These are phyloP conservation scores for Athalia circularis DNA, from an alignment of 2,888 invertebrate species.

Conservation along the genomic window DNA sequence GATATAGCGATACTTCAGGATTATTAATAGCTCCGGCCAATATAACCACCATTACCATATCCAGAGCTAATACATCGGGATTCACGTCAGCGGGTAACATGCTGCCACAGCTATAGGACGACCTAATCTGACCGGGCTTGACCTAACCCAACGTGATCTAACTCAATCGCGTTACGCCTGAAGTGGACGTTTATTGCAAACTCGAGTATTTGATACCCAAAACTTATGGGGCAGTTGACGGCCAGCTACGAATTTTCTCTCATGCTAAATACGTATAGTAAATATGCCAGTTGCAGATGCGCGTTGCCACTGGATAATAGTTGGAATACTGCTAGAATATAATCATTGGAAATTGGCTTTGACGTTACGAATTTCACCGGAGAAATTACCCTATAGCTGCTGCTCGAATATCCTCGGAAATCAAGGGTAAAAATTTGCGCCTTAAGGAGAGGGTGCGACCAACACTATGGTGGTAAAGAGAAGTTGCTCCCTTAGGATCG, in stretches of 20 bases:
- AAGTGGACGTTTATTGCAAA: slow-evolving; percentile 31
- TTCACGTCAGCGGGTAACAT: slow-evolving; percentile 48
- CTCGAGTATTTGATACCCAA: slow-evolving; percentile 17
- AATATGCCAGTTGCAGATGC: too few relatives aligned
- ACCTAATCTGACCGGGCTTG: slow-evolving; percentile 33
- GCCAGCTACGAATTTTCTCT: too few relatives aligned
- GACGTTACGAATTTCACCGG: background rate
- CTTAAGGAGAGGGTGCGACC: slow-evolving; percentile 17
- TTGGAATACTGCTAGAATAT: too few relatives aligned
- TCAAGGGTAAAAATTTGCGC: slow-evolving; percentile 31
- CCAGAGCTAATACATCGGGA: slow-evolving; percentile 46
- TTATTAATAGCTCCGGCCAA: slow-evolving; percentile 68
- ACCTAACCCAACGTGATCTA: slow-evolving; percentile 26
- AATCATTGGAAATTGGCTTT: too few relatives aligned
- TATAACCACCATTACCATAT: slow-evolving; percentile 58
- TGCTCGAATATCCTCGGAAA: background rate
- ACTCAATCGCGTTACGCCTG: slow-evolving; percentile 27
- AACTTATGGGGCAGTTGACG: too few relatives aligned
- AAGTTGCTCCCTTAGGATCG: slow-evolving; percentile 55
- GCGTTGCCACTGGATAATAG: too few relatives aligned
- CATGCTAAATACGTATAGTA: too few relatives aligned
- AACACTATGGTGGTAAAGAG: background rate
- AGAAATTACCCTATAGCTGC: background rate
- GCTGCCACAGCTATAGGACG: background rate
- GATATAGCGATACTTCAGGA: slow-evolving; percentile 66